Conservation (phyloP, 2,113 vertebrate genomes). For the Columba livia region DNA sequence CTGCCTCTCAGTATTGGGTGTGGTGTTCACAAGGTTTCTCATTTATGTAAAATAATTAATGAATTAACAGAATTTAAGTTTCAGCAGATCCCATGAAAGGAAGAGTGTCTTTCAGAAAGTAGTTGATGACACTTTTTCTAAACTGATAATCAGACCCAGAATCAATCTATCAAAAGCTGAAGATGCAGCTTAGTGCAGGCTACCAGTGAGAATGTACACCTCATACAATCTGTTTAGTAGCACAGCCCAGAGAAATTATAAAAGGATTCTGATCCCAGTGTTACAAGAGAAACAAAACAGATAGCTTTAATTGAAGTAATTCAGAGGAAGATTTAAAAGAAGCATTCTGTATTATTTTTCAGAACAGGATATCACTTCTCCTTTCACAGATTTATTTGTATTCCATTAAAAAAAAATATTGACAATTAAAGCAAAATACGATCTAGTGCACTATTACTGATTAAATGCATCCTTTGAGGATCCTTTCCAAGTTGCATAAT, state of each 20-base stretch:
- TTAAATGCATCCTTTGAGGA: not conserved
- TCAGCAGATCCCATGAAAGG: not conserved
- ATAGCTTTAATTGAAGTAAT: not conserved
- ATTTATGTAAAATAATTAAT: not conserved
- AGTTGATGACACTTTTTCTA: not conserved
- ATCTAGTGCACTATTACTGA: not conserved
- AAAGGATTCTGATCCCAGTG: not conserved
- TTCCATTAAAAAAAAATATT: not conserved
- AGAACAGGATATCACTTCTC: not conserved
- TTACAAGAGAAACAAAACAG: not conserved
- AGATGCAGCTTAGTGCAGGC: not conserved
- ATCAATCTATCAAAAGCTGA: not conserved
- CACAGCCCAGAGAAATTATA: not conserved
- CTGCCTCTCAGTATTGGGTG: not conserved
- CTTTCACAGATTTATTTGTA: not conserved
- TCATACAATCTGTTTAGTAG: not conserved
- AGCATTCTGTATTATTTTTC: not conserved
- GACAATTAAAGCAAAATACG: not conserved
- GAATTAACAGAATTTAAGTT: not conserved
- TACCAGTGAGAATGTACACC: not conserved
- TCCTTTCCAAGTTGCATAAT: not conserved
- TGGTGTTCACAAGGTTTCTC: not conserved
- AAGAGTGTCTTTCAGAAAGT: not conserved
- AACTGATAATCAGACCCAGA: not conserved
- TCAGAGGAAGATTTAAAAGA: not conserved